Conservation (phyloP, 1,140 invertebrate genomes). For the Drosophila arizonae region DNA sequence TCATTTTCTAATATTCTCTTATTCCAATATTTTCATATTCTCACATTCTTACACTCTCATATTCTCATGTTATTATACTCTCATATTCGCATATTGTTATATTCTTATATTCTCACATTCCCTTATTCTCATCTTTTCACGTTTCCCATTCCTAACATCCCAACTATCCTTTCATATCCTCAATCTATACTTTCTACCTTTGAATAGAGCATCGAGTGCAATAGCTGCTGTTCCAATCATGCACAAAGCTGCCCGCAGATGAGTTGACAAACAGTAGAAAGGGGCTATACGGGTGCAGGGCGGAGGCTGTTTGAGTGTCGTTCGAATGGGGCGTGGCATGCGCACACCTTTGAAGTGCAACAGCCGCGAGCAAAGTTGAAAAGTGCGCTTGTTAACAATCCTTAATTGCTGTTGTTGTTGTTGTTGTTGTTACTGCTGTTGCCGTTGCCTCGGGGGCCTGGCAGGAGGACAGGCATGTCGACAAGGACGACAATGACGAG, state of each 20-base stretch:
- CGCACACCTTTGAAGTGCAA: conserved; percentile 77
- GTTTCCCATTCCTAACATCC: too few relatives aligned
- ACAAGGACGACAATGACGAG: conserved; percentile 75
- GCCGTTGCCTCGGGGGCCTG: conserved; percentile 16
- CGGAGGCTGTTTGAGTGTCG: not conserved
- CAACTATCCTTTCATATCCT: not conserved
- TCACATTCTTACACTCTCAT: too few relatives aligned
- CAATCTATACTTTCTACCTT: not conserved
- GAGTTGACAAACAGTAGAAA: conserved; percentile 13
- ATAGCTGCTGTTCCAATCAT: conserved; percentile 38
- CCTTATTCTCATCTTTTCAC: too few relatives aligned
- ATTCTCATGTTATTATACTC: too few relatives aligned
- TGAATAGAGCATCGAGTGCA: not conserved
- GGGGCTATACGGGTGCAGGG: not conserved
- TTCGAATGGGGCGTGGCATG: conserved; percentile 35
- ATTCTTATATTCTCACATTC: too few relatives aligned
- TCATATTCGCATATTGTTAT: too few relatives aligned
- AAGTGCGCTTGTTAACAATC: conserved; percentile 82
- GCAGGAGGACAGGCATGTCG: conserved; percentile 49
- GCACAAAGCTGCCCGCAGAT: conserved; percentile 30
- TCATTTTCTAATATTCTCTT: too few relatives aligned
- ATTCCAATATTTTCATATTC: too few relatives aligned
- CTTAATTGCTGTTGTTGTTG: conserved; percentile 81
- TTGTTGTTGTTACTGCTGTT: conserved; percentile 12
- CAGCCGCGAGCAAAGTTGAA: conserved; percentile 75